Evolutionary conservation across 2,888 invertebrate genomes (phyloP), one percentile per base, ranked within the genome.

Genomic region (Eristalinus sepulchralis): DNA sequence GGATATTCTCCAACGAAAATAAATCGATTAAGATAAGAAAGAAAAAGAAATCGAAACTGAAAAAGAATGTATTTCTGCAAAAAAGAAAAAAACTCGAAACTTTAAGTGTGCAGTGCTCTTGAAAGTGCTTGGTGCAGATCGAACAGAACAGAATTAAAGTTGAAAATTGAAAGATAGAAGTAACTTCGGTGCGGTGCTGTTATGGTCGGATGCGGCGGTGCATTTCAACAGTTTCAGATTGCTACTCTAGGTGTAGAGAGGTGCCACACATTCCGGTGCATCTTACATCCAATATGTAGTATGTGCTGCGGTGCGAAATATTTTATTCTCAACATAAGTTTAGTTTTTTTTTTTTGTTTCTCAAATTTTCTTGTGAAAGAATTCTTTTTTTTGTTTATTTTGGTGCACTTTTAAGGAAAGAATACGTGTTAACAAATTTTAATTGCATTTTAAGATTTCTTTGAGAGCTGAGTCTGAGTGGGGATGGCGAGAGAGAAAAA

Each of bases 401-500:
- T 79, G 66, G 83, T 76, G 88, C 72, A 81, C 83, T 87, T 88
- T 71, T 59, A 63, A 84, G 79, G 33, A 77, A 75, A 31, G 71
- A 83, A 77, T 39, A 60, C 17, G 47, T 17, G 47, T 47, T 47
- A 47, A 17, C 47, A 47, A 47, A 17, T 17, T 47, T 4, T n/a
- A n/a, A 17, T 27, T 27, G 27, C 27, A 66, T 39, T 33, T 78
- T 73, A 47, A 24, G 31, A 63, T 60, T 22, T 39, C 17, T 8
- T 47, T 27, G 27, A 27, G 47, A 47, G 17, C 47, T 47, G 47
- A 47, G 47, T 47, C 47, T 47, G n/a, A 47, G 47, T 47, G 47
- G 17, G 47, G 47, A 47, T 47, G 47, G 17, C 47, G 47, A 47
- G 47, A 47, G 47, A 84, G 88, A 89, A 90, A 90, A 93, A 93